phyloP scores from a whole-genome alignment of 2,113 vertebrate genomes.

The Colaptes auratus region DNA sequence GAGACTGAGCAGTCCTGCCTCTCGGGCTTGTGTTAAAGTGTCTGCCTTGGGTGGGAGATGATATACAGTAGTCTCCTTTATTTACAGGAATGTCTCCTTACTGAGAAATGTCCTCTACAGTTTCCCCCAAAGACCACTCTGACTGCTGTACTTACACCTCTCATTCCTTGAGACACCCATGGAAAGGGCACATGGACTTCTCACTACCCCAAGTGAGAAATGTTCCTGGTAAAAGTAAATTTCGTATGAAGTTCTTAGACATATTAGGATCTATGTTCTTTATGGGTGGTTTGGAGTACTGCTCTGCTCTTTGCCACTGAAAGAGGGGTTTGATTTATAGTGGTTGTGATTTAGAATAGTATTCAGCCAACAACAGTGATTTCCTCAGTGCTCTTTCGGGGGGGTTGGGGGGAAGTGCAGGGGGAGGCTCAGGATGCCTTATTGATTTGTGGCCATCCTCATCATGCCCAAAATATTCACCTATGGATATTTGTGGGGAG shows the following conservation, averaged over 20 bases:
- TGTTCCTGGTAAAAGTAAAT: neutral
- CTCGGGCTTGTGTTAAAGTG: neutral
- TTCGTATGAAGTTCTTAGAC: neutral
- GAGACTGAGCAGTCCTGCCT: slow-evolving; percentile 47
- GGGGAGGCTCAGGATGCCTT: neutral
- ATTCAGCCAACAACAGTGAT: neutral
- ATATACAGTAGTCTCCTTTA: slow-evolving; percentile 62
- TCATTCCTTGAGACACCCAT: neutral
- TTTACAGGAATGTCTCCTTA: slow-evolving; percentile 53
- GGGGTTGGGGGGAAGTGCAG: too few relatives aligned
- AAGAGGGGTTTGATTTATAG: slow-evolving; percentile 17
- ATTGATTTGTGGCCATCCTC: neutral
- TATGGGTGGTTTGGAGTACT: slow-evolving; percentile 22
- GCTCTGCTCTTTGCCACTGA: neutral
- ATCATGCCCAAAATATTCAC: neutral
- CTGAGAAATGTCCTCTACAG: slow-evolving; percentile 23
- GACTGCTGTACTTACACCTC: neutral
- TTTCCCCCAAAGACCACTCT: neutral
- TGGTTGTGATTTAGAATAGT: neutral
- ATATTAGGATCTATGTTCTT: neutral
- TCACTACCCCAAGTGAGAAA: neutral
- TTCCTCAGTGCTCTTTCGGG: neutral
- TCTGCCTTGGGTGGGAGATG: slow-evolving; percentile 39
- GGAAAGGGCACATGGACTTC: neutral
- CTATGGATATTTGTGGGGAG: neutral